Evolutionary conservation across 1,140 invertebrate genomes (phyloP).

Genomic region (Leptopilina boulardi): DNA sequence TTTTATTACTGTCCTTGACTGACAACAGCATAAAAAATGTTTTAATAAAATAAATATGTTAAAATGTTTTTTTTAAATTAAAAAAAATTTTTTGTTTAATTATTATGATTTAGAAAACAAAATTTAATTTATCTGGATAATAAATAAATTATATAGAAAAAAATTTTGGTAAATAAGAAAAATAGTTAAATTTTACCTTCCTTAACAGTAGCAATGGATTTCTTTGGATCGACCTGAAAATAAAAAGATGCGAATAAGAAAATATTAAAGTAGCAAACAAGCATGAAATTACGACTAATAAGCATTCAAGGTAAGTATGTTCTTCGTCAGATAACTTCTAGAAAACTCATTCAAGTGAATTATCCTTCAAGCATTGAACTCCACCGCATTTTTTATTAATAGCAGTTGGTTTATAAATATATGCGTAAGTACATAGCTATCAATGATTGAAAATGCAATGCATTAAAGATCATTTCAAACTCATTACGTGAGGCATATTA

Average conservation of each 20-base stretch:
- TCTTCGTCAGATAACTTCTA: constrained; percentile 1
- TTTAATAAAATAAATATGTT: too few species aligned
- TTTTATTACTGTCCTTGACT: neutral
- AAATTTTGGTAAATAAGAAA: neutral
- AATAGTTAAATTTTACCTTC: constrained; percentile 71
- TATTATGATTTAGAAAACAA: too few species aligned
- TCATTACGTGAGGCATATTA: neutral
- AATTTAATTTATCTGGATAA: too few species aligned
- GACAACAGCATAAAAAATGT: too few species aligned
- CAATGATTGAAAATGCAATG: neutral
- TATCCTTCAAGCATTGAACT: constrained; percentile 26
- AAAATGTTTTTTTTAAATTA: too few species aligned
- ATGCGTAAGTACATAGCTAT: neutral
- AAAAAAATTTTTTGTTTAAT: too few species aligned
- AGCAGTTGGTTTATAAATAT: neutral
- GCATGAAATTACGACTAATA: constrained; percentile 16
- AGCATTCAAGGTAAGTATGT: constrained; percentile 10
- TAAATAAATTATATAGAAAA: neutral
- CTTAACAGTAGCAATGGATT: constrained; percentile 74
- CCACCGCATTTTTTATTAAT: neutral
- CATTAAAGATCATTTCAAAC: neutral
- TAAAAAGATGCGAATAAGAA: constrained; percentile 53
- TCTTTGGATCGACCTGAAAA: constrained; percentile 75
- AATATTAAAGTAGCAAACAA: constrained; percentile 33
- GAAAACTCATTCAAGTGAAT: constrained; percentile 5